A percentile compares a stretch with the other conserved stretches of the same genome.
Evolutionary conservation across 1,140 invertebrate genomes (phyloP).

Genomic region (Lepidurus packardi): DNA sequence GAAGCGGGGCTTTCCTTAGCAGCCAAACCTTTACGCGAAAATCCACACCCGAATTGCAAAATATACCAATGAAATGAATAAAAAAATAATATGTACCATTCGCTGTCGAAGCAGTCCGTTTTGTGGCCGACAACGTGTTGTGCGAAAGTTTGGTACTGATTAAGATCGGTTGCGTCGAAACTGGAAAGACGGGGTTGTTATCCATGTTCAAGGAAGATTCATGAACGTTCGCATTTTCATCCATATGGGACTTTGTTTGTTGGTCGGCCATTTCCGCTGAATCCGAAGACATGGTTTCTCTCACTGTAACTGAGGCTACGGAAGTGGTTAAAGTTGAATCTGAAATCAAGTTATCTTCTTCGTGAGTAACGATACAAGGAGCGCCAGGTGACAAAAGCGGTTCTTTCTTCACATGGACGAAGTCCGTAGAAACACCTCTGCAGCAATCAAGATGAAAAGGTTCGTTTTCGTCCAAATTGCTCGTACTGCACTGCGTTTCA

Average conservation of each 20-base stretch:
- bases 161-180: background rate
- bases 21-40: too few species aligned
- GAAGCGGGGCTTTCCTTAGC: too few species aligned
- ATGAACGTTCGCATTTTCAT: constrained; percentile 6
- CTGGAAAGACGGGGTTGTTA: background rate
- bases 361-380: background rate
- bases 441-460: background rate
- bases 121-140: background rate
- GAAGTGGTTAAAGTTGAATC: background rate
- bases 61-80: background rate
- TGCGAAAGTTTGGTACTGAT: background rate
- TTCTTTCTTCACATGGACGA: background rate
- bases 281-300: background rate
- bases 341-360: background rate
- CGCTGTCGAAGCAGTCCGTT: background rate
- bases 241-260: background rate
- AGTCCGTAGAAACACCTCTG: background rate
- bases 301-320: background rate
- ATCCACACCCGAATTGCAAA: background rate
- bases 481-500: background rate
- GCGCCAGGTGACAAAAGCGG: background rate
- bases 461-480: background rate
- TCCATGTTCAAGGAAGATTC: background rate
- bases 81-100: background rate
- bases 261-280: background rate